Conservation (phyloP, 2,113 vertebrate species). For the Plectropomus leopardus region DNA sequence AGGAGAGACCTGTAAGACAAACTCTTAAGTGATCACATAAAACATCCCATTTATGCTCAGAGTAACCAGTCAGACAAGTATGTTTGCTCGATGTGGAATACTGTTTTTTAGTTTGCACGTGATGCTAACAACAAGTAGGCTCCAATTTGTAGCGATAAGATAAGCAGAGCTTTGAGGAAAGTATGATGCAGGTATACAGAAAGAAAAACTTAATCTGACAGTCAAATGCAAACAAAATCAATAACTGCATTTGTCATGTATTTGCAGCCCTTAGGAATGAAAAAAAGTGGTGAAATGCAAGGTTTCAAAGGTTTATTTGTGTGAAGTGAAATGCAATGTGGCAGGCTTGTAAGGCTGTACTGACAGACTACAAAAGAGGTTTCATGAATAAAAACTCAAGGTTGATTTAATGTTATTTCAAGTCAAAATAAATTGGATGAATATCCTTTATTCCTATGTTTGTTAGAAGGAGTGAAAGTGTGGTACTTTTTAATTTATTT, state of each 20-base stretch:
- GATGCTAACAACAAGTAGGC: background rate
- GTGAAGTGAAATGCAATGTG: background rate
- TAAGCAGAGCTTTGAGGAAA: too few relatives aligned
- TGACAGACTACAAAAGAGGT: background rate
- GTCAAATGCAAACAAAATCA: too few relatives aligned
- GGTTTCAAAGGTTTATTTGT: background rate
- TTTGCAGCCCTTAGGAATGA: too few relatives aligned
- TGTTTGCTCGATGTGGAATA: background rate
- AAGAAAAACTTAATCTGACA: too few relatives aligned
- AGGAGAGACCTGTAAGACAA: background rate
- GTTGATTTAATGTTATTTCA: background rate
- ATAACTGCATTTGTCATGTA: too few relatives aligned
- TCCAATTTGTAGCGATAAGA: background rate
- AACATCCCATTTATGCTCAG: background rate
- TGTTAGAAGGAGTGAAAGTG: background rate
- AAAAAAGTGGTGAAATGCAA: background rate
- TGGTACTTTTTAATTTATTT: background rate
- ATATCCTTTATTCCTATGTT: background rate
- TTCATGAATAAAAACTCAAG: background rate
- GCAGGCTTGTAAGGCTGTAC: background rate
- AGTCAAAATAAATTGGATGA: background rate
- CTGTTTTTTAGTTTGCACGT: background rate
- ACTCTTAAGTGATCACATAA: background rate
- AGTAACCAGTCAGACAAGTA: background rate
- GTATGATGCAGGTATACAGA: too few relatives aligned